Base-by-base conservation (phyloP, 2,113 vertebrate species). In the Oryzias melastigma region DNA sequence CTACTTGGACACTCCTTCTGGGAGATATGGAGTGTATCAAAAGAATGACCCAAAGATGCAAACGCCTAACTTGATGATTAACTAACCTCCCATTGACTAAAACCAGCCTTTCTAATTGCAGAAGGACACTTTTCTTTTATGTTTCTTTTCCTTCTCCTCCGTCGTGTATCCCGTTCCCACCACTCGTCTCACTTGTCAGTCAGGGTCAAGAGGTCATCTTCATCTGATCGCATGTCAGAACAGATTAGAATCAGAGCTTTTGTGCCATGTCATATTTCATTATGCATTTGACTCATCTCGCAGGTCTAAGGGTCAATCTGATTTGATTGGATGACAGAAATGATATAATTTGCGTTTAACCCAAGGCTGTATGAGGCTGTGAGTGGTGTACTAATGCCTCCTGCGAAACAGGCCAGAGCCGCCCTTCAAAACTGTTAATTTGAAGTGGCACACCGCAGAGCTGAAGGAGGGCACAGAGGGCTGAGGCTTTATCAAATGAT, bases 321-420 rank as follows among this genome's bases (percentile, higher is more conserved):
- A 89, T 92, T 92, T 90, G 89, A 90, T 91, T 90, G 92, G 93
- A 89, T 88, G 91, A 91, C 89, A 93, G 88, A 90, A 93, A 93
- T 93, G 90, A 77, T 80, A 84, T 76, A 81, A 89, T 88, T 91
- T 89, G 92, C 91, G 90, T 93, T 93, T 86, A 87, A 88, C 87
- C 87, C 79, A 71, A 27, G 40, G 85, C 85, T 81, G 73, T 83
- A 89, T 84, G 87, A 89, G 77, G 77, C 69, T 83, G 82, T 82
- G 79, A 84, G 85, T 71, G 63, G 83, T 46, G 67, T 68, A 74
- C 85, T 50, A 65, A 94, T 56, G 46, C 48, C 73, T 74, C 77
- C 78, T 82, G 62, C 64, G 61, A 73, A 83, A 84, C 76, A 87
- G 88, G 92, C 90, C 91, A 79, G 92, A 92, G 89, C 91, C 84